Evolutionary conservation across 2,797 vertebrate genomes (phyloP), one percentile per base, ranked within the genome.

Genomic region (Semotilus atromaculatus): DNA sequence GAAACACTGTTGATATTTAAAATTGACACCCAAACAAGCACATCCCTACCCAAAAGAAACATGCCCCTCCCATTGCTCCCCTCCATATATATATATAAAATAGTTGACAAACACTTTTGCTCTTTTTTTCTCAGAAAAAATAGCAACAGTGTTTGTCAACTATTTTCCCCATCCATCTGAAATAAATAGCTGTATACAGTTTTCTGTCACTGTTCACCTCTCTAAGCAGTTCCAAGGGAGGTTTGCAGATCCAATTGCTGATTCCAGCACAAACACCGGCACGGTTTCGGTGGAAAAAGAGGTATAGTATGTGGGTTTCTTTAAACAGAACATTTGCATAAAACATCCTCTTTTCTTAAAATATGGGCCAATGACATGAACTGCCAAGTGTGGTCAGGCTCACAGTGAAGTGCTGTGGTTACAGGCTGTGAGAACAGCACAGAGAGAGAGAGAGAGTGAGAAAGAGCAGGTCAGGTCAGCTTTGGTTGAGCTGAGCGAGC

Each of bases 401-500:
- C 29, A 81, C 5, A 51, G 11, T 9, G 3, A 70, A 55, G 82
- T 76, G 77, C 62, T 87, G 62, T 83, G 67, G 66, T 79, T 85
- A 34, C 29, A 64, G 14, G 23, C 36, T 75, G 34, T 26, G 70
- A 66, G 72, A 34, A 48, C 60, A 34, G 51, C 43, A 79, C 51
- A 78, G 79, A 86, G 58, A 81, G 34, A 87, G 84, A 70, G 75
- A 66, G 53, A 67, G 51, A 43, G 9, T n/a, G 34, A 87, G 84
- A 70, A 73, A 66, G 53, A 67, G 51, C n/a, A n/a, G n/a, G n/a
- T n/a, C n/a, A 43, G 9, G 67, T 88, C 82, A 87, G 88, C 74
- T 77, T 89, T 90, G 92, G 89, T 89, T 92, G 68, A 94, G 93
- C 86, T 94, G 92, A 83, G 91, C 89, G 77, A 92, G 91, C 21